A percentile compares a stretch with the other conserved stretches of the same genome.
These are phyloP conservation scores for Chelon labrosus DNA, from an alignment of 2,797 vertebrate genomes.

Conservation along the genomic window DNA sequence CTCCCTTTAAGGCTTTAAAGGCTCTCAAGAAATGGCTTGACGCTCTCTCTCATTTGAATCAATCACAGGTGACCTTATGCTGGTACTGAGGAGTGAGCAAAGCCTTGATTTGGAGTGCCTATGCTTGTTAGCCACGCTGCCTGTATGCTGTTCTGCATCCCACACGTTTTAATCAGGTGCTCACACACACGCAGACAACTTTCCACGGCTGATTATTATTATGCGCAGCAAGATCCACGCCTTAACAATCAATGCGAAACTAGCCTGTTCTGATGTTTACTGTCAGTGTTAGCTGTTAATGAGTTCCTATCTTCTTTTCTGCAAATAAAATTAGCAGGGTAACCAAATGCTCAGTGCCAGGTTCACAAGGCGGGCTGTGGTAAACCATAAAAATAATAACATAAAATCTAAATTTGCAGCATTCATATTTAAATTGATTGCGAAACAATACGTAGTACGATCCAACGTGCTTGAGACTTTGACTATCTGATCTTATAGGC, in stretches of 20 bases:
- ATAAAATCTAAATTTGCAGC: background rate
- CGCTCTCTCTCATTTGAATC: slow-evolving; percentile 65
- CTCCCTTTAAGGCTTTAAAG: slow-evolving; percentile 33
- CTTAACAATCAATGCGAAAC: slow-evolving; percentile 50
- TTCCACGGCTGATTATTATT: slow-evolving; percentile 57
- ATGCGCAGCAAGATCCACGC: slow-evolving; percentile 30
- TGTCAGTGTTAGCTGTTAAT: slow-evolving; percentile 27
- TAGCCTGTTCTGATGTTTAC: slow-evolving; percentile 13
- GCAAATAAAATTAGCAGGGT: background rate
- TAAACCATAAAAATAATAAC: background rate
- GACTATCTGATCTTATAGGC: background rate
- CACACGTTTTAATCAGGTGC: slow-evolving; percentile 59
- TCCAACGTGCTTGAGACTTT: background rate
- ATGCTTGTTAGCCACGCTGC: slow-evolving; percentile 59
- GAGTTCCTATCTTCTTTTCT: slow-evolving; percentile 4
- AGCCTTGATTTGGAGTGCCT: slow-evolving; percentile 70
- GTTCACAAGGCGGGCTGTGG: background rate
- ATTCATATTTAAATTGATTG: background rate
- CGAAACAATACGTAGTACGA: background rate
- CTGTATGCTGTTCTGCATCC: slow-evolving; percentile 54
- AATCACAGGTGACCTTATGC: slow-evolving; percentile 76
- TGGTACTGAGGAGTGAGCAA: slow-evolving; percentile 49
- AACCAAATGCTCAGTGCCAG: background rate
- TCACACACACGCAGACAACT: slow-evolving; percentile 13
- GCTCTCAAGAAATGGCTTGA: slow-evolving; percentile 20